Evolutionary conservation across 2,113 vertebrate genomes (phyloP), one percentile per base, ranked within the genome.

Genomic region (Phaethon lepturus): DNA sequence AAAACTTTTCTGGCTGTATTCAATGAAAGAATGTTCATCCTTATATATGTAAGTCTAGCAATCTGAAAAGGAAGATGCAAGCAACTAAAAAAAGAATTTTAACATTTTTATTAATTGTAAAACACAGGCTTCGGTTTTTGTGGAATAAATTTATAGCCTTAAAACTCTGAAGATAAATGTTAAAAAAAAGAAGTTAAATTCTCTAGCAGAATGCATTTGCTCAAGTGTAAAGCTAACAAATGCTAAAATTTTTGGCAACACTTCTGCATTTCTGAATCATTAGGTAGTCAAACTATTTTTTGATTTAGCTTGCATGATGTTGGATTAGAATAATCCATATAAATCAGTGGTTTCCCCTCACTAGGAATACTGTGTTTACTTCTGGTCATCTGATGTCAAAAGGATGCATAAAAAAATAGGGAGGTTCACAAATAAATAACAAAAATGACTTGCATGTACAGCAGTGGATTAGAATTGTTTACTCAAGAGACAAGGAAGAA

Each of bases 241-340:
- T 87, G 93, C 96, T 95, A 91, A 72, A 49, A 68, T 62, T 96
- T 95, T 94, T 97, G 93, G 97, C 93, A 97, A 81, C 76, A 17
- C 40, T 44, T 87, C 76, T 38, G 86, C 95, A 97, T 97, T 97
- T 95, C 95, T 97, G 97, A 96, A 96, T 86, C 95, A 94, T 97
- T 97, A 96, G 95, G 91, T 96, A 97, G 96, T 71, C 93, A 74
- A 95, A 94, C 94, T 96, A 94, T 96, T 97, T 95, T 96, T 75
- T 97, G 88, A 95, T 94, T 89, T 94, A 67, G 91, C 90, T 95
- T 89, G 88, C 88, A 4, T 50, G 94, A 94, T 11, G 86, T 8
- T 50, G 94, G 83, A 81, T 94, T 93, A 68, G 55, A 93, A 91
- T 72, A 91, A 95, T 87, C 97, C 86, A 52, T 22, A 79, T 14